phyloP scores from a whole-genome alignment of 2,888 invertebrate genomes.

The Tillus elongatus region DNA sequence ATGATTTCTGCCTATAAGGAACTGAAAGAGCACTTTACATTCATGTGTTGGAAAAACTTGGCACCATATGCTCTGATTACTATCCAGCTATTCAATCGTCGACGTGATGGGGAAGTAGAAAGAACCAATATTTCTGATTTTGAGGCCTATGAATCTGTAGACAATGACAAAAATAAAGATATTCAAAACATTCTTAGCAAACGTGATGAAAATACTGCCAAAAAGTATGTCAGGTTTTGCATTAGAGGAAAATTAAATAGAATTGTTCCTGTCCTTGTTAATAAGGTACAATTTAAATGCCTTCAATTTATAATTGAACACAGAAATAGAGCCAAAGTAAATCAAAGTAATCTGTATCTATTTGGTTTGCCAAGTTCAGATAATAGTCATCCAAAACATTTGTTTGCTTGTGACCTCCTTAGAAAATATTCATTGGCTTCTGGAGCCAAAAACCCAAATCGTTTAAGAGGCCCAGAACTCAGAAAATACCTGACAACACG shows the following conservation, averaged over 20 bases:
- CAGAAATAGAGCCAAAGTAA: not conserved
- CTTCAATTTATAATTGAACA: not conserved
- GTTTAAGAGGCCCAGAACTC: too few relatives aligned
- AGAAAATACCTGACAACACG: too few relatives aligned
- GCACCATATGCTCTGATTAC: not conserved
- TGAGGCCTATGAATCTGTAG: not conserved
- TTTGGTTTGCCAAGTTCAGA: not conserved
- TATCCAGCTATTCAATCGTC: slow-evolving; percentile 8
- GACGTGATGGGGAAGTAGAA: slow-evolving; percentile 7
- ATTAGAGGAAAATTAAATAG: slow-evolving; percentile 7
- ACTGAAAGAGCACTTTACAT: too few relatives aligned
- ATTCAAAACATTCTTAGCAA: not conserved
- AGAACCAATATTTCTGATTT: slow-evolving; percentile 7
- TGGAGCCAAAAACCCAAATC: slow-evolving; percentile 2
- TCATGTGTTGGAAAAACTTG: not conserved
- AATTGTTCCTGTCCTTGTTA: slow-evolving; percentile 6
- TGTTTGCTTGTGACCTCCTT: slow-evolving; percentile 1
- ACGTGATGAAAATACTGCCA: not conserved
- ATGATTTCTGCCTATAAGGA: too few relatives aligned
- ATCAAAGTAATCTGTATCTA: slow-evolving; percentile 1
- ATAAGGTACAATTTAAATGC: not conserved
- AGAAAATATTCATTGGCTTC: not conserved
- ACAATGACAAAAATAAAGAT: too few relatives aligned
- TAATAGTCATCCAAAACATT: too few relatives aligned
- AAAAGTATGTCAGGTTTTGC: slow-evolving; percentile 5